Base-by-base conservation (phyloP, 2,797 vertebrate species). In the Hylomyscus alleni region DNA sequence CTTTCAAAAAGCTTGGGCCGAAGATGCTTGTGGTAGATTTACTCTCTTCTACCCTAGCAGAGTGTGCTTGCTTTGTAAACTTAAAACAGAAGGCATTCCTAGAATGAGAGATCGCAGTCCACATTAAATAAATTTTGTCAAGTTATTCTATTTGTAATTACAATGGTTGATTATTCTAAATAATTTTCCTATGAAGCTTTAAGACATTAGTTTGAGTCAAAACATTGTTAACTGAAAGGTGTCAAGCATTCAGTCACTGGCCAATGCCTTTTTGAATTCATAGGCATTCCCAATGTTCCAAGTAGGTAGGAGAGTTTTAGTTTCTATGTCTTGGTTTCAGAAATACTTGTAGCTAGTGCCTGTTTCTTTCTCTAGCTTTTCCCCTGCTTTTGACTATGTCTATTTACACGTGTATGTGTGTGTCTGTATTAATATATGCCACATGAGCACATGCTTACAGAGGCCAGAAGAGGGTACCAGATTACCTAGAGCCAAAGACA, bases 141-240 rank as follows among this genome's bases (percentile, higher is more conserved):
- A 80, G 6, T 95, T 77, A 24, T 75, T 97, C 86, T 86, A 19
- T 89, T 87, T 92, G 47, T 92, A 91, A 52, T 90, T 93, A 67
- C 94, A 93, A 82, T 67, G 78, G 26, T 83, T 86, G 58, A 26
- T 88, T 93, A 56, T 92, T 95, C 65, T 17, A 90, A 88, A 83
- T 72, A 77, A n/a, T 76, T 82, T 80, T 44, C 22, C 56, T 80
- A 67, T 62, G 78, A 84, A n/a, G 14, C 34, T 44, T 44, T 89
- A 62, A 62, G 78, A 65, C 44, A n/a, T 82, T 78, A 58, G 67
- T 40, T 90, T 67, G 31, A 90, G 50, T 84, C 77, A 89, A 89
- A 73, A 26, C 22, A 26, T 90, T 80, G n/a, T 67, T 94, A 88
- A 93, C 31, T 62, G 86, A 62, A 11, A n/a, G 37, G 31, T 24